Conservation (phyloP, 2,888 invertebrate genomes). For the Sympetrum striolatum region DNA sequence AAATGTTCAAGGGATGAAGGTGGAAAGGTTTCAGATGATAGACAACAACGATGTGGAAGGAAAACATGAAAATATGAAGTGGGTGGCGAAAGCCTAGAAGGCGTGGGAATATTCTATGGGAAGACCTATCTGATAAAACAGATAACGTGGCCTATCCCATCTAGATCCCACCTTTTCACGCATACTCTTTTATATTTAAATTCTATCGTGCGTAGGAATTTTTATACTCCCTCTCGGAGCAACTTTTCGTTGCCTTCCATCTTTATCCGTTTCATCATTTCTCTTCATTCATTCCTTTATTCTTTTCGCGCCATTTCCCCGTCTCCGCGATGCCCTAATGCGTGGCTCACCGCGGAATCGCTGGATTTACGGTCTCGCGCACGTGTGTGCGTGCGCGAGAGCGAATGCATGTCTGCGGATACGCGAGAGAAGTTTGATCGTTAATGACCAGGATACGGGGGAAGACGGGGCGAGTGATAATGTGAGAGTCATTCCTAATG, state of each 20-base stretch:
- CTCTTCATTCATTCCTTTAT: background rate
- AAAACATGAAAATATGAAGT: too few species aligned
- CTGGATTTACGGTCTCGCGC: background rate
- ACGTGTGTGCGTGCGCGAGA: background rate
- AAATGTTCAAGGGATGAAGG: too few species aligned
- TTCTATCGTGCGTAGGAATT: too few species aligned
- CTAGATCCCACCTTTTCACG: too few species aligned
- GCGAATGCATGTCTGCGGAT: background rate
- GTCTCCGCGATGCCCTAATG: slow-evolving; percentile 14
- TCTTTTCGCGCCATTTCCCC: background rate
- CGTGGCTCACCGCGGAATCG: background rate
- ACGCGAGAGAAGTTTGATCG: background rate
- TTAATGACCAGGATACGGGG: background rate
- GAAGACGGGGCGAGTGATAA: background rate
- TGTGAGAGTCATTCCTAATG: background rate
- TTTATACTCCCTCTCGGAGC: background rate
- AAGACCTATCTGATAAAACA: too few species aligned
- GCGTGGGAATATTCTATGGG: too few species aligned
- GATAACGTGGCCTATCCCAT: too few species aligned
- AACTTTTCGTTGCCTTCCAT: background rate
- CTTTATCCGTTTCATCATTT: background rate
- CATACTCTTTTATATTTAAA: too few species aligned
- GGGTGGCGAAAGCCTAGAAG: too few species aligned
- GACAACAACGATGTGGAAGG: too few species aligned
- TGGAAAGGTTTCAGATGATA: too few species aligned